Conservation (phyloP, 2,888 invertebrate genomes). For the Phalangium opilio region DNA sequence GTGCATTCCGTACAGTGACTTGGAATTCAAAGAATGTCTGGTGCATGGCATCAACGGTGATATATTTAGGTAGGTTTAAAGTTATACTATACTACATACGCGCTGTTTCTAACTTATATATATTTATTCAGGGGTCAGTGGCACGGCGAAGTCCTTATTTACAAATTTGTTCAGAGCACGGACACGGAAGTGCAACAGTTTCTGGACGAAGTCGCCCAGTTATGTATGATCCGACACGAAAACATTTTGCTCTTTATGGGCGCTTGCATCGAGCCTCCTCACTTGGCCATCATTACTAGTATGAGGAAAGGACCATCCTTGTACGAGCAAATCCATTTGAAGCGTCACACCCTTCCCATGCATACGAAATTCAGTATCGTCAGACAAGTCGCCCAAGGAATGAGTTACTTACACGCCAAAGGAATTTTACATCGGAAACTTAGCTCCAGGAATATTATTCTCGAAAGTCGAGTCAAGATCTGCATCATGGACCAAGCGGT, state of each 20-base stretch:
- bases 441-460: slow-evolving; percentile 33
- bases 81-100: neutral
- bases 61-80: slow-evolving; percentile 27
- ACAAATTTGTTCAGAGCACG: slow-evolving; percentile 24
- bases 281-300: slow-evolving; percentile 31
- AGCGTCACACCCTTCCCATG: slow-evolving; percentile 25
- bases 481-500: slow-evolving; percentile 33
- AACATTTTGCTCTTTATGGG: slow-evolving; percentile 36
- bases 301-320: slow-evolving; percentile 29
- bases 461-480: slow-evolving; percentile 33
- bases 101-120: no score
- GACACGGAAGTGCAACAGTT: slow-evolving; percentile 20
- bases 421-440: slow-evolving; percentile 33
- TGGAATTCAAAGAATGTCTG: slow-evolving; percentile 27
- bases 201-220: slow-evolving; percentile 26
- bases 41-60: slow-evolving; percentile 26
- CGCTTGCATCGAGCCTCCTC: slow-evolving; percentile 29
- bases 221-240: slow-evolving; percentile 34
- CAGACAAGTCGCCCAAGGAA: slow-evolving; percentile 30
- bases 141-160: slow-evolving; percentile 35
- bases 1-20: slow-evolving; percentile 29
- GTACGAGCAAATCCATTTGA: slow-evolving; percentile 29
- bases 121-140: slow-evolving; percentile 30
- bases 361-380: slow-evolving; percentile 28
- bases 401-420: slow-evolving; percentile 36